A percentile compares a stretch with the other conserved stretches of the same genome.
These are phyloP conservation scores for Lycaena phlaeas DNA, from an alignment of 2,888 invertebrate genomes.

Conservation along the genomic window DNA sequence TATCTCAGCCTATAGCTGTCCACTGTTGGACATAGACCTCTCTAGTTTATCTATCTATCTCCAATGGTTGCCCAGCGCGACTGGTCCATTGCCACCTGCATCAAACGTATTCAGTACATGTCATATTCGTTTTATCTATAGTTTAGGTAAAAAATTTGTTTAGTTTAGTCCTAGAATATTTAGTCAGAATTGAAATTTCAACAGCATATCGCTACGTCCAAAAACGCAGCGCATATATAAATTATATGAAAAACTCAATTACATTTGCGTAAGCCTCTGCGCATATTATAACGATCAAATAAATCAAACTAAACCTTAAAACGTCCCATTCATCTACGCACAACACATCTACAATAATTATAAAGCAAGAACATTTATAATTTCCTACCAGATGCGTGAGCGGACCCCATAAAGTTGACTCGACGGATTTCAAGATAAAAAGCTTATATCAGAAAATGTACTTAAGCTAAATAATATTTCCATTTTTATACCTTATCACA, in stretches of 20 bases:
- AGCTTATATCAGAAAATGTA: conserved; percentile 15
- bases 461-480: conserved; percentile 23
- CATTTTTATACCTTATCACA: conserved; percentile 23
- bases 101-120: no score
- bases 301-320: not conserved
- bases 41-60: no score
- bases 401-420: conserved; percentile 2
- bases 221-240: not conserved
- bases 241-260: not conserved
- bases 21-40: no score
- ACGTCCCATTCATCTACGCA: not conserved
- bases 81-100: no score
- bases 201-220: not conserved
- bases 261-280: no score
- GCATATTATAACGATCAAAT: not conserved
- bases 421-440: conserved; percentile 10
- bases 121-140: no score
- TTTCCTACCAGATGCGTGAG: conserved; percentile 3
- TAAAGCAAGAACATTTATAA: conserved; percentile 1
- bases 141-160: no score
- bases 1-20: no score
- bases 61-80: no score
- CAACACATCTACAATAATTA: not conserved
- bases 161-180: no score
- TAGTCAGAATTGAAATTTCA: no score